A percentile compares a stretch with the other conserved stretches of the same genome.
phyloP scores from a whole-genome alignment of 2,797 vertebrate genomes.

The Halcyon chelicuti region DNA sequence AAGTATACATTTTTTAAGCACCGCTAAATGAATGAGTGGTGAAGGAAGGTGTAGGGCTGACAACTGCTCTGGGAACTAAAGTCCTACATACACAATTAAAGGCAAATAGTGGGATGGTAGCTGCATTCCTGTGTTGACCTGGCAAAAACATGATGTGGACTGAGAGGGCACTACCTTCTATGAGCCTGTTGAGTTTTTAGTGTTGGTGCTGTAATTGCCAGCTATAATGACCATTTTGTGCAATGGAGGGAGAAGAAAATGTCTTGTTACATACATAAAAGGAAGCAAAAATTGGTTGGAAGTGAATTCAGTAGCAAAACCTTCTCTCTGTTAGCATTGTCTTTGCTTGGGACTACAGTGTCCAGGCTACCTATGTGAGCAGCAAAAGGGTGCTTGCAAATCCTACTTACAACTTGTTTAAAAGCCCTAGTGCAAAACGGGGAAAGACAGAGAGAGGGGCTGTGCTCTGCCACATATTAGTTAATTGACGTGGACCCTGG shows the following conservation, averaged over 20 bases:
- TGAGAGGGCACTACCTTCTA: not conserved
- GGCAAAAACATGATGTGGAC: not conserved
- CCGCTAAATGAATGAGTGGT: not conserved
- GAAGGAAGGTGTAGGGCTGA: not conserved
- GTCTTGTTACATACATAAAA: not conserved
- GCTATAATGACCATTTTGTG: not conserved
- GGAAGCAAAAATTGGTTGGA: not conserved
- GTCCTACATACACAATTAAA: not conserved
- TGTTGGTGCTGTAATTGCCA: not conserved
- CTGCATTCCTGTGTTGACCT: not conserved
- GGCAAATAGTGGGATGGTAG: not conserved
- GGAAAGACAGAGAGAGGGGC: not conserved
- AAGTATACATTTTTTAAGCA: conserved; percentile 49
- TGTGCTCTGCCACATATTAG: not conserved
- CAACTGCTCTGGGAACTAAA: not conserved
- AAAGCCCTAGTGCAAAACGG: not conserved
- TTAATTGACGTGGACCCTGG: not conserved
- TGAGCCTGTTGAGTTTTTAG: not conserved
- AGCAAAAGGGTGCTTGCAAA: not conserved
- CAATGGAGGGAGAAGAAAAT: not conserved
- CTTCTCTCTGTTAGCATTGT: not conserved
- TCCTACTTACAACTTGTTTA: not conserved
- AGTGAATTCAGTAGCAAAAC: not conserved
- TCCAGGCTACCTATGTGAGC: not conserved
- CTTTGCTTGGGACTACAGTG: not conserved